Evolutionary conservation across 2,888 invertebrate genomes (phyloP), one percentile per base, ranked within the genome.

Genomic region (Dicranocentrus wangi): DNA sequence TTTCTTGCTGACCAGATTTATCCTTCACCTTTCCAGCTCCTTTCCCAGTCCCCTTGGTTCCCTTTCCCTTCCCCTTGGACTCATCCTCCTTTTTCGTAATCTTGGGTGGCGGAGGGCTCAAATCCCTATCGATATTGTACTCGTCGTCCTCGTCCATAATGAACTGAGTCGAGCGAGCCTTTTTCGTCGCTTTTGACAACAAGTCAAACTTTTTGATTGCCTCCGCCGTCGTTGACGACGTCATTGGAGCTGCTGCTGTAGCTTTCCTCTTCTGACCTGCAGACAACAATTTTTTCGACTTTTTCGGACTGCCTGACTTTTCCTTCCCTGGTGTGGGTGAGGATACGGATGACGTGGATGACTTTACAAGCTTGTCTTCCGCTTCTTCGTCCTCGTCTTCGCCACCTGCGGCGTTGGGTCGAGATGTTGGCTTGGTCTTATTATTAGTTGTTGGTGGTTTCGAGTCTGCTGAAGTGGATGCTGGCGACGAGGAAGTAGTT

Each of bases 71-170:
- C 71, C 58, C 60, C 70, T 79, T n/a, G n/a, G 13, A 19, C 65
- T 55, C 3, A 53, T 17, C 5, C 21, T 32, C 15, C n/a, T n/a
- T 72, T 39, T 75, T 75, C 32, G 63, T 17, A 1, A 73, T 61
- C 58, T 81, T 81, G 13, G 70, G 69, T 2, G 81, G 81, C 1
- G 81, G 81, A 7, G 81, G 73, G 27, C 75, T 76, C 63, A 76
- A 65, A 32, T 81, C 81, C 15, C 75, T 32, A 19, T 81, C 80
- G 61, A 80, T 80, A 23, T 80, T 80, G 61, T 80, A 80, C 42
- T 80, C 80, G 25, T 80, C 80, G 43, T 80, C 80, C 53, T 80
- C 80, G 28, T 80, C 80, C 80, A 80, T 80, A 13, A 80, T 61
- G 61, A 73, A 80, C 27, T 80, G 42, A 10, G 79, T 66, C 7